Base-by-base conservation (phyloP, 2,888 invertebrate genomes). In the Heteromyza rotundicornis region DNA sequence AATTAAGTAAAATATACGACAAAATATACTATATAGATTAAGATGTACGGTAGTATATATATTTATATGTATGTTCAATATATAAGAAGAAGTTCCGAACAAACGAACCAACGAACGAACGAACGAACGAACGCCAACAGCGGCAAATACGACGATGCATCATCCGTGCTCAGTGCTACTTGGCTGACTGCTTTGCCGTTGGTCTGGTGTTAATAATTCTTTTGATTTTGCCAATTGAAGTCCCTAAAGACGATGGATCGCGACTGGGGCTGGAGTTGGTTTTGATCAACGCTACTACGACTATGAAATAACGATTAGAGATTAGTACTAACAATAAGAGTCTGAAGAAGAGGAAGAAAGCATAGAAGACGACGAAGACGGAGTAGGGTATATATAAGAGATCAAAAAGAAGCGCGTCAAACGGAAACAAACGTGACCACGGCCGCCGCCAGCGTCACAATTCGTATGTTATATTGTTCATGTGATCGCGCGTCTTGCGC, bases 381-480 rank as follows among this genome's bases (percentile, higher is more conserved):
- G n/a, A n/a, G n/a, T n/a, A n/a, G n/a, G n/a, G 36, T n/a, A 71
- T 35, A 32, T 52, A 24, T 67, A 68, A 70, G 75, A 73, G 76
- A 75, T 76, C 75, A 73, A 71, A 72, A 70, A n/a, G n/a, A n/a
- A 57, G 60, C 53, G 35, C 44, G 20, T 32, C 19, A 35, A 23
- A 1, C 50, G 24, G 40, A 7, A 40, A n/a, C 16, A n/a, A 32
- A 20, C 40, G 23, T 23, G 40, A 55, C 16, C 22, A 53, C 16
- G 54, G 64, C 64, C 66, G 65, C 65, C 54, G 65, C 79, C 79
- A 77, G 73, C 78, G 82, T 83, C 82, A 83, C 82, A 83, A 82
- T 70, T 83, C 82, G 66, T 82, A 83, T 2, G 80, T 81, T 44
- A 82, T 78, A 64, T 82, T 82, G 63, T 82, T 82, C 73, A 82